Evolutionary conservation across 1,140 invertebrate genomes (phyloP), one percentile per base, ranked within the genome.

Genomic region (Heliothis virescens): DNA sequence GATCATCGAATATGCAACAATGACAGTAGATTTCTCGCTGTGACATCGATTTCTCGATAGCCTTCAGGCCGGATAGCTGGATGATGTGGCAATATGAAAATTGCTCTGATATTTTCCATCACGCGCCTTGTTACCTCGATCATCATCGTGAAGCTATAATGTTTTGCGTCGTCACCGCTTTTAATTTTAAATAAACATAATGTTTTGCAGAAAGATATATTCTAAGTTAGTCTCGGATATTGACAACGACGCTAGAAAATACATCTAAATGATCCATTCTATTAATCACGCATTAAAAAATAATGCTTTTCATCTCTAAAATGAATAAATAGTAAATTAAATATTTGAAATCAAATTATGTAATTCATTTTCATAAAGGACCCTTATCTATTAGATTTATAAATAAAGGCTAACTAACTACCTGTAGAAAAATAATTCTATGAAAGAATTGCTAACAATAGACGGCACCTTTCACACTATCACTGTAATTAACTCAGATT

Each of bases 1-100:
- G 53, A 72, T 55, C 3, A 72, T 72, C 69, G n/a, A 72, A 53
- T 72, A 41, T 72, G 29, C 72, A 60, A 62, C 57, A 16, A 74
- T 72, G 69, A 29, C 69, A 55, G 21, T 59, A 1, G 34, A 62
- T 74, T 60, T 60, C 57, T 52, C 57, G n/a, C 26, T 41, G 34
- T 41, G 11, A 26, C 52, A 74, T 60, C 53, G 52, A 59, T 73
- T 59, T 26, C 71, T 73, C 15, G 72, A 74, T 74, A 18, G 57
- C 52, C 48, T 34, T 55, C 29, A 29, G 16, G 15, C 18, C 18
- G 26, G 72, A 71, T 29, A 69, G 59, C 53, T 48, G 50, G 57
- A 62, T 74, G 72, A 74, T n/a, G 57, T 12, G n/a, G 72, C 72
- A 48, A 50, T 74, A 60, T 74, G 53, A 47, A 74, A 74, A 74